These are phyloP conservation scores for Diachrysia chrysitis DNA, from an alignment of 2,888 invertebrate species.

Conservation along the genomic window DNA sequence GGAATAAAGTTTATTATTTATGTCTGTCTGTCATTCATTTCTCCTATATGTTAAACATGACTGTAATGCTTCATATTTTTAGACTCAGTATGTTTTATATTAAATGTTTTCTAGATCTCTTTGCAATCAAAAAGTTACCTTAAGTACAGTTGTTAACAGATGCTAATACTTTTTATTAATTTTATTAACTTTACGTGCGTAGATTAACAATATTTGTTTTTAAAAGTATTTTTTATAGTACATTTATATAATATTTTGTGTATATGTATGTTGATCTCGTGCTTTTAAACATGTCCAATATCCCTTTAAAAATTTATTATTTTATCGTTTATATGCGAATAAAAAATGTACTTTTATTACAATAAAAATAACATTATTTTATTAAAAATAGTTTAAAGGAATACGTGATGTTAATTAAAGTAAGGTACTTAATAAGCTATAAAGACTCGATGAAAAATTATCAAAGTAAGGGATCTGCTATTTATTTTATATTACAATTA, in stretches of 20 bases:
- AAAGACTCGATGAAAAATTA: background rate
- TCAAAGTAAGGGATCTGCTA: background rate
- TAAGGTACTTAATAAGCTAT: background rate
- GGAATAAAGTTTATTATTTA: conserved; percentile 23
- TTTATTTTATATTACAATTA: background rate
- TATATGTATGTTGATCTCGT: background rate
- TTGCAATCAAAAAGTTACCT: background rate
- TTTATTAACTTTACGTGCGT: background rate
- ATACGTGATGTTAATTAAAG: background rate
- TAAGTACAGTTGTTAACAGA: background rate
- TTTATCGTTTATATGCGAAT: background rate
- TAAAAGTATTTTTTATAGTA: background rate
- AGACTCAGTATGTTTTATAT: background rate
- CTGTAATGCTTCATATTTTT: background rate
- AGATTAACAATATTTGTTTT: background rate
- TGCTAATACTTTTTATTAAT: background rate
- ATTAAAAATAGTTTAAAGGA: background rate
- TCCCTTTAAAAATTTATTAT: background rate
- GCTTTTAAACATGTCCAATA: background rate
- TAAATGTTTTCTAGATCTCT: background rate
- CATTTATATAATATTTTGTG: too few species aligned
- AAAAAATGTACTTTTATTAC: background rate
- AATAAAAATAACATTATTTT: background rate
- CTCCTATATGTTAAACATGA: background rate
- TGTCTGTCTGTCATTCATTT: conserved; percentile 20